These are phyloP conservation scores for Eristalis pertinax DNA, from an alignment of 2,888 invertebrate genomes.

Conservation along the genomic window DNA sequence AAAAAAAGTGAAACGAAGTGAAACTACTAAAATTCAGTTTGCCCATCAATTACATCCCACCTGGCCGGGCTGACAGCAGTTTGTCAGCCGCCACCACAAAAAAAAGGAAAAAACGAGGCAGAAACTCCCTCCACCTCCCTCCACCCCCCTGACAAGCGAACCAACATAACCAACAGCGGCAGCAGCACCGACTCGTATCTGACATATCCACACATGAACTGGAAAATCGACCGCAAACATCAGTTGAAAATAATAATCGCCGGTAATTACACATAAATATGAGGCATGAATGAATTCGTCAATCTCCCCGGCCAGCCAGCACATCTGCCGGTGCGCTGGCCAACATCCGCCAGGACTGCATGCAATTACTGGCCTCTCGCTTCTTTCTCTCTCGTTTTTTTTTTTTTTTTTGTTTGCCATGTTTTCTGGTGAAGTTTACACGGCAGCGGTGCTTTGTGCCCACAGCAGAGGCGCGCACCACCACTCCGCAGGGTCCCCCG, in stretches of 20 bases:
- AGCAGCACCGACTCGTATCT: background rate
- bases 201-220: constrained; percentile 26
- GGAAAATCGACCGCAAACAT: constrained; percentile 64
- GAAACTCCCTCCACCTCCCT: no score
- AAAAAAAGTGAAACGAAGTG: background rate
- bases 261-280: constrained; percentile 55
- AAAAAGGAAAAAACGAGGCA: background rate
- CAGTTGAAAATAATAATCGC: constrained; percentile 60
- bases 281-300: constrained; percentile 28
- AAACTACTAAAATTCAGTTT: background rate
- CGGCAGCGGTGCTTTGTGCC: background rate
- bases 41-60: constrained; percentile 2
- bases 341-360: background rate
- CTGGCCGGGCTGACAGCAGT: background rate
- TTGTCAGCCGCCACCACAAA: background rate
- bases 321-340: background rate
- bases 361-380: background rate
- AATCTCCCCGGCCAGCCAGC: constrained; percentile 33
- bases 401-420: constrained; percentile 15
- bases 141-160: no score
- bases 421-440: constrained; percentile 62
- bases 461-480: background rate
- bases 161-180: background rate
- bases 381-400: no score
- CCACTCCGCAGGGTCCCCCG: background rate